Conservation (phyloP, 92 coral and sea anemone species). For the Virgularia gustaviana region DNA sequence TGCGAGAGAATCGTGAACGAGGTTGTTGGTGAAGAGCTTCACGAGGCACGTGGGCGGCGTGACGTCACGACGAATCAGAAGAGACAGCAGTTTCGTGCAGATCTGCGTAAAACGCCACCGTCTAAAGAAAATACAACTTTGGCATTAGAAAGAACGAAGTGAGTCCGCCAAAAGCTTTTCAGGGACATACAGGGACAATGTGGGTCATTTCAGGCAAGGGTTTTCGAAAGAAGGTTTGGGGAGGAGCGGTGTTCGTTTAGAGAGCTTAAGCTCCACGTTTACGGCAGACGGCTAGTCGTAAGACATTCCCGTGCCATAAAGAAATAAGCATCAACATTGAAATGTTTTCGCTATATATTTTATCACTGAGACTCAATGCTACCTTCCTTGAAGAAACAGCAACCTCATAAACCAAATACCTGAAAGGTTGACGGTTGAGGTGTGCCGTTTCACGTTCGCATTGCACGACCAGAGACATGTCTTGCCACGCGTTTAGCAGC, state of each 20-base stretch:
- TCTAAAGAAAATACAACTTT: slow-evolving; percentile 43
- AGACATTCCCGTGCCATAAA: no score
- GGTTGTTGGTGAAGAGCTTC: slow-evolving; percentile 56
- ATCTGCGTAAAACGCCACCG: slow-evolving; percentile 97
- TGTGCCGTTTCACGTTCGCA: no score
- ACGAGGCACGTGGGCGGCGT: slow-evolving; percentile 69
- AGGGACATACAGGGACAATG: neutral
- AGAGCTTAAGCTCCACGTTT: neutral
- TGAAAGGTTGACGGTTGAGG: no score
- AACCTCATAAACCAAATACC: no score
- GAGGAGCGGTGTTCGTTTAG: neutral
- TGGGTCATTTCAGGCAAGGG: neutral
- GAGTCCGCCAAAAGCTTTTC: neutral
- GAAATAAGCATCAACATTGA: no score
- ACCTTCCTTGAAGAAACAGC: no score
- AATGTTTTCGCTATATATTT: no score
- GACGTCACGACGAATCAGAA: slow-evolving; percentile 78
- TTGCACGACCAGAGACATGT: no score
- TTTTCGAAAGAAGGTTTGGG: neutral
- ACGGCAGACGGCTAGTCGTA: no score
- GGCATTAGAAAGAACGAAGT: neutral
- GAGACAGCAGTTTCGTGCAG: slow-evolving; percentile 66
- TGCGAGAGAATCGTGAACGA: slow-evolving; percentile 81
- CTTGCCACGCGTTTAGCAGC: no score
- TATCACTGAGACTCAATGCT: no score